A percentile compares a stretch with the other conserved stretches of the same genome.
These are phyloP conservation scores for Manduca sexta DNA, from an alignment of 1,140 invertebrate species.

Conservation along the genomic window DNA sequence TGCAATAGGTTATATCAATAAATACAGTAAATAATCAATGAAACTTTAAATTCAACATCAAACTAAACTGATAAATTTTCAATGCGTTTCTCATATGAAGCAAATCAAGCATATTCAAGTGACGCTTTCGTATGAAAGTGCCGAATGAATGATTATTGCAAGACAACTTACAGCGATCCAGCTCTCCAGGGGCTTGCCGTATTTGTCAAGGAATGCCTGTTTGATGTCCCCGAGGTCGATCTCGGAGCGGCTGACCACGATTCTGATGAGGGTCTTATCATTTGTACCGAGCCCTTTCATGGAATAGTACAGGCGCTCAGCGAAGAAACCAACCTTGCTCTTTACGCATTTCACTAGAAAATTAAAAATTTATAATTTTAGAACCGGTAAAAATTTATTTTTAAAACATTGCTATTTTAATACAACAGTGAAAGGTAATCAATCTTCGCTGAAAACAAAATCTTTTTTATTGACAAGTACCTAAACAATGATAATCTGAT, in stretches of 20 bases:
- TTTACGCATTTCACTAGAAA: conserved; percentile 88
- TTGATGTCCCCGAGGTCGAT: conserved; percentile 95
- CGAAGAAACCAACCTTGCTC: conserved; percentile 95
- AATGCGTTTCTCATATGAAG: no score
- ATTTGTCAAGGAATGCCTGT: conserved; percentile 89
- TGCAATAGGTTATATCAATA: no score
- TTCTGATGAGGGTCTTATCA: conserved; percentile 91
- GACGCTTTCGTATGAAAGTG: no score
- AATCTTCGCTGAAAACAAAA: no score
- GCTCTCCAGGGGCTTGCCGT: conserved; percentile 86
- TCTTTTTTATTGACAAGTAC: no score
- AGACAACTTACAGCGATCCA: conserved; percentile 85
- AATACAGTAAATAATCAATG: background rate
- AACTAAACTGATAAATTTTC: no score
- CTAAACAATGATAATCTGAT: no score
- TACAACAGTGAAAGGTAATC: no score
- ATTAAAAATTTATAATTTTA: background rate
- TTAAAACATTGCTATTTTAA: no score
- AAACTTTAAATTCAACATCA: background rate
- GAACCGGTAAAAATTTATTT: no score
- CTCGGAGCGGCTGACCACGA: conserved; percentile 92
- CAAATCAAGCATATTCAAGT: background rate
- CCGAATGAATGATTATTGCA: background rate
- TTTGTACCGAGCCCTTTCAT: conserved; percentile 94
- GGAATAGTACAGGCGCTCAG: conserved; percentile 89